Conservation (phyloP, 2,113 vertebrate species). For the Misgurnus anguillicaudatus region DNA sequence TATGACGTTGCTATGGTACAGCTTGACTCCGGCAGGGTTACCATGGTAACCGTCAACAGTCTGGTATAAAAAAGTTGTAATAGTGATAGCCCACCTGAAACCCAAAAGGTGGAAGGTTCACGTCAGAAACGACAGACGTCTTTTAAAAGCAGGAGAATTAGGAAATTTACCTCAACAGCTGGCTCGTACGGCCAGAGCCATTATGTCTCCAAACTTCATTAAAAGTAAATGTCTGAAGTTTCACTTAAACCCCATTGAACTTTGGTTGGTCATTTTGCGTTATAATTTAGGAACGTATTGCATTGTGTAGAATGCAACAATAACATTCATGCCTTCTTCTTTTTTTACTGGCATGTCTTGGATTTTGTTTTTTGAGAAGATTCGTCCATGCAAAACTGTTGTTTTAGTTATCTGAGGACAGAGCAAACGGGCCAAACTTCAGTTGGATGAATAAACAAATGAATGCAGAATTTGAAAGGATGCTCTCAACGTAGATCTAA, state of each 20-base stretch:
- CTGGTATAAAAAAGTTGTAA: constrained; percentile 48
- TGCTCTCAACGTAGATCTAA: neutral
- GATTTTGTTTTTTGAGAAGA: neutral
- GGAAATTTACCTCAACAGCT: constrained; percentile 38
- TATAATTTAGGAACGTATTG: neutral
- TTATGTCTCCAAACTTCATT: neutral
- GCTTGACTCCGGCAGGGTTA: constrained; percentile 31
- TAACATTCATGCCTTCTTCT: neutral
- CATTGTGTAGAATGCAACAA: neutral
- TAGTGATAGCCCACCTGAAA: constrained; percentile 48
- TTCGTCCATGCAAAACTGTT: neutral
- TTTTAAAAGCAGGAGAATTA: constrained; percentile 1
- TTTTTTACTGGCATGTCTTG: neutral
- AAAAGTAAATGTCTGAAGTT: neutral
- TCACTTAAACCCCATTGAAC: constrained; percentile 4
- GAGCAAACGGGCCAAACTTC: neutral
- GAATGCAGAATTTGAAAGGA: neutral
- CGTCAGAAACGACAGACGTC: constrained; percentile 25
- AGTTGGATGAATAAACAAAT: neutral
- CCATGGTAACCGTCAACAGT: constrained; percentile 50
- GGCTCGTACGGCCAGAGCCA: neutral
- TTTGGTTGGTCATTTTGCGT: neutral
- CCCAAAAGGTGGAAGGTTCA: constrained; percentile 19
- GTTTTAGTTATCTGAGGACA: neutral
- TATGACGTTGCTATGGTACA: constrained; percentile 30